Conservation (phyloP, 2,888 invertebrate genomes). For the Heliconius hortense region DNA sequence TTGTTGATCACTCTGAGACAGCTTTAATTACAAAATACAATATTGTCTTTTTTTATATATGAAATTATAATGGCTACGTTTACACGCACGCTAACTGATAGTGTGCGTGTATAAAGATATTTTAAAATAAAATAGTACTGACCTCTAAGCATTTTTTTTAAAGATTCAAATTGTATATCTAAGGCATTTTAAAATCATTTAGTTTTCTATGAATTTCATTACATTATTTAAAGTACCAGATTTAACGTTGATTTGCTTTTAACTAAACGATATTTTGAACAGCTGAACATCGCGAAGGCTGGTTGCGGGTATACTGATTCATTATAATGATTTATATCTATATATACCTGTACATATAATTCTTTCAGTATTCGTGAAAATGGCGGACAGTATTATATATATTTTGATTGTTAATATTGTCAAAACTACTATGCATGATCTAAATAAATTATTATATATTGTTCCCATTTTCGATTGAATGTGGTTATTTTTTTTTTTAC, state of each 20-base stretch:
- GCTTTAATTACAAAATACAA: slow-evolving; percentile 17
- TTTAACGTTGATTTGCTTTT: not conserved
- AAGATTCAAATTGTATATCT: too few relatives aligned
- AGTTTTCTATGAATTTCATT: too few relatives aligned
- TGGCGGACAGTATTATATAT: slow-evolving; percentile 14
- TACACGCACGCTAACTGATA: not conserved
- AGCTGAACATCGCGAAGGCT: not conserved
- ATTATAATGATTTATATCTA: slow-evolving; percentile 9
- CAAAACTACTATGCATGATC: not conserved
- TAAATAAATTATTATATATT: not conserved
- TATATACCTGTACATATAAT: not conserved
- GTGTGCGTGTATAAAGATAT: not conserved
- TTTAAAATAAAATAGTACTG: not conserved
- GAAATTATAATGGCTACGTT: slow-evolving; percentile 6
- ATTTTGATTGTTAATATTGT: not conserved
- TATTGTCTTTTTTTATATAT: slow-evolving; percentile 7
- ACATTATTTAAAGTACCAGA: not conserved
- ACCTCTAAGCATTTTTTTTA: not conserved
- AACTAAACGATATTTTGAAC: not conserved
- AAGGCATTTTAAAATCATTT: too few relatives aligned
- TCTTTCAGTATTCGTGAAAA: slow-evolving; percentile 16
- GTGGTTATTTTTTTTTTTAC: not conserved
- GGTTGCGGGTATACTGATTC: not conserved
- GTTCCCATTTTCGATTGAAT: slow-evolving; percentile 2
- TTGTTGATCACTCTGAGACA: slow-evolving; percentile 12